A percentile compares a stretch with the other conserved stretches of the same genome.
phyloP scores from a whole-genome alignment of 2,113 vertebrate species.

The Hyaena hyaena region DNA sequence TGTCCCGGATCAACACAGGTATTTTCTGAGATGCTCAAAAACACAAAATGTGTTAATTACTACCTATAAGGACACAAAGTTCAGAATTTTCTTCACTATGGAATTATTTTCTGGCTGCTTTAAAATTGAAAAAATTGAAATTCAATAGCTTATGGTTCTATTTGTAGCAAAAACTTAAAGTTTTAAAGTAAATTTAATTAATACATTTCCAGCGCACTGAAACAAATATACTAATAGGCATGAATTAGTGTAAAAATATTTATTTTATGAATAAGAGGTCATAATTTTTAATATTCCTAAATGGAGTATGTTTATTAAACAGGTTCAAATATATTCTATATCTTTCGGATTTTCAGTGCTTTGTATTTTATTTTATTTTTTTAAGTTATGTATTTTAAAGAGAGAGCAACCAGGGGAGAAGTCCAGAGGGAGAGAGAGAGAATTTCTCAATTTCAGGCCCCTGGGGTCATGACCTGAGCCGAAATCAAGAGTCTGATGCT shows the following conservation, averaged over 20 bases:
- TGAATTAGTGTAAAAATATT: background rate
- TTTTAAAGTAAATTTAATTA: background rate
- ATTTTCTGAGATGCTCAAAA: slow-evolving; percentile 17
- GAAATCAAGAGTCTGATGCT: no score
- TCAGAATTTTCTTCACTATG: background rate
- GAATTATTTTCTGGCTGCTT: background rate
- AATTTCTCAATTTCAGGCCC: no score
- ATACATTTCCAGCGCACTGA: background rate
- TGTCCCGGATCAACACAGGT: background rate
- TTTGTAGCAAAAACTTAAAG: background rate
- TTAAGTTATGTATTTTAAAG: no score
- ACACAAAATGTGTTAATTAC: background rate
- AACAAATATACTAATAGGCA: background rate
- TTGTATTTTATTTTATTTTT: background rate
- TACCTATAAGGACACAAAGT: background rate
- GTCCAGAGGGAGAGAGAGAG: no score
- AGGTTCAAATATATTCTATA: background rate
- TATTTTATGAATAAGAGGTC: slow-evolving; percentile 16
- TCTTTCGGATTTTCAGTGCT: background rate
- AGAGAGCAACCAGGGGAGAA: no score
- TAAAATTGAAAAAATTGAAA: background rate
- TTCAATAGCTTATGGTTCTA: background rate
- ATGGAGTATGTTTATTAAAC: background rate
- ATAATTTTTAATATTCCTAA: background rate
- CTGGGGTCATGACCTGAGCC: no score